Base-by-base conservation (phyloP, 2,888 invertebrate genomes). In the Octodonta nipae region DNA sequence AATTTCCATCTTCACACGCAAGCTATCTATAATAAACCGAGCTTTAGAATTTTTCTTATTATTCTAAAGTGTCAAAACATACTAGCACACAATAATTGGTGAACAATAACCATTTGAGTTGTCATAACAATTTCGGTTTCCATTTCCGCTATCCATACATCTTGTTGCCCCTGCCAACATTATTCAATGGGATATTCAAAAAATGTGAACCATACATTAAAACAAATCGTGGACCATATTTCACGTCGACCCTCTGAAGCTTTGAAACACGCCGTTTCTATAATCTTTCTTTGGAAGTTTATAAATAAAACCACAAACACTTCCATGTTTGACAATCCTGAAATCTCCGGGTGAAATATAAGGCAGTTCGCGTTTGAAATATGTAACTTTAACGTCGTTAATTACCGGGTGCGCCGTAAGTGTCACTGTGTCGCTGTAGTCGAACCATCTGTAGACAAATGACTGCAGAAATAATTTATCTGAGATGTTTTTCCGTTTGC, bases 331-430 rank as follows among this genome's bases (percentile, higher is more conserved):
- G 58, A 59, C 59, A 56, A 54, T 55, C 54, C 55, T 50, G 49
- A 54, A 60, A 58, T 60, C 58, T 58, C 58, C 54, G 55, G 54
- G 57, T 60, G 60, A 60, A 60, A 59, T 60, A 62, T 61, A 55
- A 57, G 54, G 54, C 50, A 49, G n/a, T 46, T 49, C 51, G 43
- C 41, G 47, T 57, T 59, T 61, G 60, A 61, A 61, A 61, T 60
- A 61, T 60, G 60, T 49, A 51, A 52, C 45, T 59, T 58, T 57
- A 56, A 60, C 52, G 55, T 58, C 61, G 60, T 61, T 61, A 61
- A 61, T 60, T 61, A 60, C 57, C 44, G 51, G 54, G 55, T 51
- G 58, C 58, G 55, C 58, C 58, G 56, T 54, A 52, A 53, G 54
- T 60, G 61, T 60, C 61, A 55, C 47, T 43, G 50, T 47, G 54